phyloP scores from a whole-genome alignment of 2,888 invertebrate genomes.

The Synergus japonicus region DNA sequence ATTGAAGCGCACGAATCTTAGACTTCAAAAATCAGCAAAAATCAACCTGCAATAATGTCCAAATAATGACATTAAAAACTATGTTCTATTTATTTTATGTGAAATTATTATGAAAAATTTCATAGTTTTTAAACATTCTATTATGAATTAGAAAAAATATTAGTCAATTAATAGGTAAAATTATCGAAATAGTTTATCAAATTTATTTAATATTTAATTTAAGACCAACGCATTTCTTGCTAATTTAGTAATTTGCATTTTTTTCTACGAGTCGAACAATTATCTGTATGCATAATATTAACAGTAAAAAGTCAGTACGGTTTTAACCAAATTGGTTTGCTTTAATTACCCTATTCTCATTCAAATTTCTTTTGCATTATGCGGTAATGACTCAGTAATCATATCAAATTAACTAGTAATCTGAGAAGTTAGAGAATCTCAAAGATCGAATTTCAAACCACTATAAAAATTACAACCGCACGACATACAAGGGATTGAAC shows the following conservation, averaged over 20 bases:
- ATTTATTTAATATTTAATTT: not conserved
- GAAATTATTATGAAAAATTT: not conserved
- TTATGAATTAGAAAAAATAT: not conserved
- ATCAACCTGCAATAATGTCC: slow-evolving; percentile 72
- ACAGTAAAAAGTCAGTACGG: slow-evolving; percentile 6
- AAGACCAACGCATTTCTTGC: not conserved
- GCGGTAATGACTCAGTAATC: not conserved
- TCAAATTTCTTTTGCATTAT: not conserved
- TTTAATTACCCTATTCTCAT: not conserved
- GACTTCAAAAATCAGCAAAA: slow-evolving; percentile 65
- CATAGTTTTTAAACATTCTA: not conserved
- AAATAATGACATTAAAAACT: slow-evolving; percentile 21
- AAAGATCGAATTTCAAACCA: slow-evolving; percentile 29
- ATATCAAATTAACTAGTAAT: not conserved
- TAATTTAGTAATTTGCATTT: not conserved
- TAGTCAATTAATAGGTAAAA: not conserved
- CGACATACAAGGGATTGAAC: not conserved
- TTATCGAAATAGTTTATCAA: not conserved
- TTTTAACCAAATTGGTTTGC: not conserved
- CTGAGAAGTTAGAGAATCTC: not conserved
- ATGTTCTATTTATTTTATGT: slow-evolving; percentile 24
- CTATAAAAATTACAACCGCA: not conserved
- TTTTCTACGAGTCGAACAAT: not conserved
- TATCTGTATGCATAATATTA: slow-evolving; percentile 19
- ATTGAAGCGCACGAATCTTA: slow-evolving; percentile 65